These are phyloP conservation scores for Holacanthella duospinosa DNA, from an alignment of 2,888 invertebrate genomes.

Conservation along the genomic window DNA sequence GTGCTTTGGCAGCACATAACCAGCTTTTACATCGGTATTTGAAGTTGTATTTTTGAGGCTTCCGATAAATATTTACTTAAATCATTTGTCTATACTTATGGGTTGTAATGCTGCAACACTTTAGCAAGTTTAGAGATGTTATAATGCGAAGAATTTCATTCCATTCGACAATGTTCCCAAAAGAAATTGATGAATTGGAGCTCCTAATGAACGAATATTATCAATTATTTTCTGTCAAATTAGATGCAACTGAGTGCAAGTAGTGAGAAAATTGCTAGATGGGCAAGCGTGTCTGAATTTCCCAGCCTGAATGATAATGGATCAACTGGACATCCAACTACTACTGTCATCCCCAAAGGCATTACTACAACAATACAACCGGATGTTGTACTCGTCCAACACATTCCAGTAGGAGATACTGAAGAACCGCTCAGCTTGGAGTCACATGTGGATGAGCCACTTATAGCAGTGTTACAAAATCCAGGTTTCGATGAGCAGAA, in stretches of 20 bases:
- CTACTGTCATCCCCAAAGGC: neutral
- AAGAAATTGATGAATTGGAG: neutral
- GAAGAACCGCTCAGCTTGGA: neutral
- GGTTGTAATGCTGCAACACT: too few species aligned
- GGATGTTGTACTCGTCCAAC: neutral
- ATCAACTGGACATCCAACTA: neutral
- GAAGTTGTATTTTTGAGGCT: too few species aligned
- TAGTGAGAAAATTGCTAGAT: slow-evolving; percentile 10
- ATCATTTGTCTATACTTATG: too few species aligned
- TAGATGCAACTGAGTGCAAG: slow-evolving; percentile 5
- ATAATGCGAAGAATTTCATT: too few species aligned
- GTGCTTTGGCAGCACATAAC: too few species aligned
- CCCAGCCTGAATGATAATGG: neutral
- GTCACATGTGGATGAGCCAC: neutral
- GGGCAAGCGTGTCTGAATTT: slow-evolving; percentile 10
- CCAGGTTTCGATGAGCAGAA: neutral
- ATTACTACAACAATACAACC: neutral
- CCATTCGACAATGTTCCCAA: too few species aligned
- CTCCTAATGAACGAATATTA: neutral
- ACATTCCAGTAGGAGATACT: neutral
- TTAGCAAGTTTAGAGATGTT: too few species aligned
- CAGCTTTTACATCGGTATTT: too few species aligned
- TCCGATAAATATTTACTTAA: too few species aligned
- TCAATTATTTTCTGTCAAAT: too few species aligned
- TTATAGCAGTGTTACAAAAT: neutral